Conservation (phyloP, 2,888 invertebrate species). For the Drosophila meridiana region DNA sequence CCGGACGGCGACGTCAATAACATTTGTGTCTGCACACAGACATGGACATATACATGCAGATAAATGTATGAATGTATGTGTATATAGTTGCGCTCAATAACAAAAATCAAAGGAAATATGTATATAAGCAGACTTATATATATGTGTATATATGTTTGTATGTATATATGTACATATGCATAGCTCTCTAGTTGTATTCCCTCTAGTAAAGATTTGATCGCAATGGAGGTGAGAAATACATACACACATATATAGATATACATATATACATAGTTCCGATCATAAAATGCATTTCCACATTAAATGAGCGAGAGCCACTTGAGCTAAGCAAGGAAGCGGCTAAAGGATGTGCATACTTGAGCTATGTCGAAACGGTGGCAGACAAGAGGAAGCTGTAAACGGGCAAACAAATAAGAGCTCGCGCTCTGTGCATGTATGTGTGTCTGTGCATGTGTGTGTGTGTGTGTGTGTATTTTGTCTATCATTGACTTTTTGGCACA, state of each 20-base stretch:
- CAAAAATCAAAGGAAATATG: slow-evolving; percentile 54
- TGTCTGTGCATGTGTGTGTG: slow-evolving; percentile 20
- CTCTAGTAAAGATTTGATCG: slow-evolving; percentile 17
- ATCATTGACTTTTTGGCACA: slow-evolving; percentile 64
- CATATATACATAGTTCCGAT: slow-evolving; percentile 18
- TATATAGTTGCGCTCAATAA: slow-evolving; percentile 23
- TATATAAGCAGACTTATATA: slow-evolving; percentile 8
- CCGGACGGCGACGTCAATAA: slow-evolving; percentile 72
- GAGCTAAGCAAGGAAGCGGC: slow-evolving; percentile 47
- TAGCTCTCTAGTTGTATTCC: slow-evolving; percentile 11
- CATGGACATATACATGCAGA: slow-evolving; percentile 7
- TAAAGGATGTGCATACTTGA: slow-evolving; percentile 71
- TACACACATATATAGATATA: slow-evolving; percentile 10
- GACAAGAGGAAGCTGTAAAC: slow-evolving; percentile 9
- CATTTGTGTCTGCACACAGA: slow-evolving; percentile 67
- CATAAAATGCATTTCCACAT: slow-evolving; percentile 43
- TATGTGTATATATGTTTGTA: neutral
- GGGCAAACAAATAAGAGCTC: slow-evolving; percentile 45
- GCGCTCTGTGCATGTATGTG: neutral
- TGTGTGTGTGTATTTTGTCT: slow-evolving; percentile 40
- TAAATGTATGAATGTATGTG: slow-evolving; percentile 10
- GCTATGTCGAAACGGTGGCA: slow-evolving; percentile 14
- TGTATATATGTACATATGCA: neutral
- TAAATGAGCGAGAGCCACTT: slow-evolving; percentile 35
- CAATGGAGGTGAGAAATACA: slow-evolving; percentile 65